A percentile compares a stretch with the other conserved stretches of the same genome.
phyloP scores from a whole-genome alignment of 1,140 invertebrate species.

The Drosophila elegans region DNA sequence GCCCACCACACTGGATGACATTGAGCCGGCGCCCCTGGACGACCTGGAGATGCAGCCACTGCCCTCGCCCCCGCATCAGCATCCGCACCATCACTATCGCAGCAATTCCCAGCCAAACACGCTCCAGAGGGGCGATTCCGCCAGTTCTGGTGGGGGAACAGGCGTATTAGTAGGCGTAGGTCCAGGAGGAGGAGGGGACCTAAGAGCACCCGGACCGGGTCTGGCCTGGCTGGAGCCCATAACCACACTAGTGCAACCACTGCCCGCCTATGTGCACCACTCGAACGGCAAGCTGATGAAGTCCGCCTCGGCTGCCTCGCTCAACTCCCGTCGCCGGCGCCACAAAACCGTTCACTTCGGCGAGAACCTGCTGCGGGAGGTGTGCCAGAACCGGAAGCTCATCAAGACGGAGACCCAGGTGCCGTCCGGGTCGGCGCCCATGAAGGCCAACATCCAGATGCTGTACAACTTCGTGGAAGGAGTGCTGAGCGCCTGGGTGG shows the following conservation, averaged over 20 bases:
- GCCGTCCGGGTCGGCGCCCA: conserved; percentile 83
- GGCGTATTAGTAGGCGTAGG: neutral
- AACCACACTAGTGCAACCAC: conserved; percentile 46
- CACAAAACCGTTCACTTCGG: conserved; percentile 92
- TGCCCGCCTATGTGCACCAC: conserved; percentile 59
- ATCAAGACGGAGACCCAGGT: conserved; percentile 80
- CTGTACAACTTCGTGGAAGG: conserved; percentile 91
- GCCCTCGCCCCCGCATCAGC: conserved; percentile 43
- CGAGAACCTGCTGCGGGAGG: conserved; percentile 89
- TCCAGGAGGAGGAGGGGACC: conserved; percentile 20
- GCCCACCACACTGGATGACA: conserved; percentile 75
- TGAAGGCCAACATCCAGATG: conserved; percentile 91
- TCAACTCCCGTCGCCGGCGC: conserved; percentile 87
- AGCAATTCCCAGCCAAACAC: conserved; percentile 84
- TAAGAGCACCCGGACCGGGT: conserved; percentile 4
- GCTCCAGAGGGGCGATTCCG: conserved; percentile 78
- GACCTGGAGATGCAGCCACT: conserved; percentile 55
- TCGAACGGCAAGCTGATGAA: conserved; percentile 80
- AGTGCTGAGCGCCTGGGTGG: conserved; percentile 89
- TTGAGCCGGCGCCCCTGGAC: conserved; percentile 74
- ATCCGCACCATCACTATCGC: conserved; percentile 66
- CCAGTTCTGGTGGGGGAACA: conserved; percentile 48
- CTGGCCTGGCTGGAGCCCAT: conserved; percentile 65
- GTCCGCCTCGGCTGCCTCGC: conserved; percentile 85
- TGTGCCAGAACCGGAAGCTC: conserved; percentile 87